phyloP scores from a whole-genome alignment of 2,888 invertebrate genomes.

The Nymphalis urticae region DNA sequence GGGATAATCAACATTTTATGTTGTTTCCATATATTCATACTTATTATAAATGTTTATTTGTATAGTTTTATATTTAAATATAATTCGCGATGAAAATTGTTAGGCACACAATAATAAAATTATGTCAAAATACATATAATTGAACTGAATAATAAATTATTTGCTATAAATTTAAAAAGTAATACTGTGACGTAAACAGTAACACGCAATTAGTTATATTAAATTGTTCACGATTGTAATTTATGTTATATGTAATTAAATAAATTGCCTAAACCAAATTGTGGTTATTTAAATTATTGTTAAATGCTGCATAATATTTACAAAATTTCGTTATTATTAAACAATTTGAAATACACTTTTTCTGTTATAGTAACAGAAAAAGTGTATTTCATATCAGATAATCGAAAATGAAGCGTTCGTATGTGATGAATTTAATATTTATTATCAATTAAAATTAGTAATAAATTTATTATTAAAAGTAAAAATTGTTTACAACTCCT shows the following conservation, averaged over 20 bases:
- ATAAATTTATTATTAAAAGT: background rate
- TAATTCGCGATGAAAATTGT: background rate
- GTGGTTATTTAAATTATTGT: background rate
- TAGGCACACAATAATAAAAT: background rate
- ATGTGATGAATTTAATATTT: too few species aligned
- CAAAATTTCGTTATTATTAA: background rate
- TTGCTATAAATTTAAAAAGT: constrained; percentile 9
- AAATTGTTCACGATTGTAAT: background rate
- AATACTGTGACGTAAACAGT: constrained; percentile 8
- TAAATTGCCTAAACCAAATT: constrained; percentile 1
- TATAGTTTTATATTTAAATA: background rate
- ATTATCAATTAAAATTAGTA: too few species aligned
- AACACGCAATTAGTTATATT: constrained; percentile 11
- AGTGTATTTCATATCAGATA: too few species aligned
- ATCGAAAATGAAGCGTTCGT: too few species aligned
- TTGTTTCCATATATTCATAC: background rate
- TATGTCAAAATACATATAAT: background rate
- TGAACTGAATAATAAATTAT: constrained; percentile 12
- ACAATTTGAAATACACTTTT: background rate
- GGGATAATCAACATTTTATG: constrained; percentile 30
- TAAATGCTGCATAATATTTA: too few species aligned
- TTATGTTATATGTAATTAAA: constrained; percentile 1
- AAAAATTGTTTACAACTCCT: constrained; percentile 48
- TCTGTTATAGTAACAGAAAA: too few species aligned
- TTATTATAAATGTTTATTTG: background rate